Conservation (phyloP, 2,113 vertebrate genomes). For the Oreochromis niloticus region DNA sequence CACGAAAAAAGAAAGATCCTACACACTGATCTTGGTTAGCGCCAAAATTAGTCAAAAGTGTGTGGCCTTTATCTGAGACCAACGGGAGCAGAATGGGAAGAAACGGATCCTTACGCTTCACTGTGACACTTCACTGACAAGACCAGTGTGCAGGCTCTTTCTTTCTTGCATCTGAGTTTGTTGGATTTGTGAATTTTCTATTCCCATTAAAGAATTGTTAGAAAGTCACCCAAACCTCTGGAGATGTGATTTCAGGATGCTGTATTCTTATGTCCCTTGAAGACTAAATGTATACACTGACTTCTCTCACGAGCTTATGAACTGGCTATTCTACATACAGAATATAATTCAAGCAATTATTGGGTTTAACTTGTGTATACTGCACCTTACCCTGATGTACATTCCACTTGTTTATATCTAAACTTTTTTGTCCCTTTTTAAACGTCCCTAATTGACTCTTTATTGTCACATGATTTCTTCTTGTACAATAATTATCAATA, state of each 20-base stretch:
- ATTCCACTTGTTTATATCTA: conserved; percentile 15
- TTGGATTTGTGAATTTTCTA: neutral
- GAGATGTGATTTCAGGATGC: neutral
- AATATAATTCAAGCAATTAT: neutral
- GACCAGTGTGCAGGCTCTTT: neutral
- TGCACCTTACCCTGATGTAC: neutral
- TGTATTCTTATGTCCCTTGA: neutral
- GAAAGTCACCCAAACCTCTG: neutral
- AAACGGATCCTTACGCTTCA: neutral
- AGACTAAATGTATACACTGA: neutral
- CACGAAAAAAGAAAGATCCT: neutral
- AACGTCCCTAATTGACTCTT: conserved; percentile 20
- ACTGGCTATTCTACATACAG: neutral
- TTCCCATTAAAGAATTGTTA: neutral
- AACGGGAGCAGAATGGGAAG: neutral
- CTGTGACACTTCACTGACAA: neutral
- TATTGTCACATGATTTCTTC: conserved; percentile 40
- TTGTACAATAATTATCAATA: neutral
- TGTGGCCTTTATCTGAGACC: neutral
- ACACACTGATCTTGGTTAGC: neutral
- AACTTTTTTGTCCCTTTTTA: neutral
- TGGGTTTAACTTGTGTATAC: neutral
- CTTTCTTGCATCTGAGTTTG: neutral
- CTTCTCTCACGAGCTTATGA: neutral
- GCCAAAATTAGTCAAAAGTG: neutral